Conservation (phyloP, 2,113 vertebrate species). For the Odocoileus virginianus region DNA sequence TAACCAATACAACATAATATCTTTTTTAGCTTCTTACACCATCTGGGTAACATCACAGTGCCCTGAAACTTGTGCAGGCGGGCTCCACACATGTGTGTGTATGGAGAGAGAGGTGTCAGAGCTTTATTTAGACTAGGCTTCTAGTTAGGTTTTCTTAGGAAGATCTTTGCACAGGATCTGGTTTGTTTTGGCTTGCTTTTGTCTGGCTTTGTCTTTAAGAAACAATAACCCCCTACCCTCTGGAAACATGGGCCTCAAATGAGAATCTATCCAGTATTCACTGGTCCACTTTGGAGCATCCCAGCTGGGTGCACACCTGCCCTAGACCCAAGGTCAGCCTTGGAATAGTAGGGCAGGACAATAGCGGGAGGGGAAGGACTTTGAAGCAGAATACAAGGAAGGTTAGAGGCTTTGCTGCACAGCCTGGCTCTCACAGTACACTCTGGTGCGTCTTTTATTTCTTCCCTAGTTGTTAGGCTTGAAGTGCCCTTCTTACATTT, state of each 20-base stretch:
- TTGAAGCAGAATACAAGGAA: not conserved
- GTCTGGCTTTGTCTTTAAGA: slow-evolving; percentile 9
- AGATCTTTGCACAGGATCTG: not conserved
- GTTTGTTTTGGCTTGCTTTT: not conserved
- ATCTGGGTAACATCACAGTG: not conserved
- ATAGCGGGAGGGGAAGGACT: not conserved
- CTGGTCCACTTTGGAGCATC: not conserved
- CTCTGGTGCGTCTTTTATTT: not conserved
- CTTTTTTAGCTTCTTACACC: not conserved
- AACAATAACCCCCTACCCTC: not conserved
- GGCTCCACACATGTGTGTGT: not conserved
- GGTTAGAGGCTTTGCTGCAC: not conserved
- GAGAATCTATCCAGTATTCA: not conserved
- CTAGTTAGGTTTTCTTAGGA: not conserved
- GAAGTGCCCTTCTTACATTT: not conserved
- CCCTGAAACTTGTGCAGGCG: not conserved
- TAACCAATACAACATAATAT: not conserved
- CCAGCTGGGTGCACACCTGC: not conserved
- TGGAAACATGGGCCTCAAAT: not conserved
- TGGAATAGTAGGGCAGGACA: not conserved
- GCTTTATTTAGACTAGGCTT: not conserved
- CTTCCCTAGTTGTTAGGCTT: not conserved
- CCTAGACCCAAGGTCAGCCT: not conserved
- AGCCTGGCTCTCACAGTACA: not conserved
- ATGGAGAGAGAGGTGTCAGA: not conserved